Base-by-base conservation (phyloP, 2,888 invertebrate species). In the Philhelius pedissequus region DNA sequence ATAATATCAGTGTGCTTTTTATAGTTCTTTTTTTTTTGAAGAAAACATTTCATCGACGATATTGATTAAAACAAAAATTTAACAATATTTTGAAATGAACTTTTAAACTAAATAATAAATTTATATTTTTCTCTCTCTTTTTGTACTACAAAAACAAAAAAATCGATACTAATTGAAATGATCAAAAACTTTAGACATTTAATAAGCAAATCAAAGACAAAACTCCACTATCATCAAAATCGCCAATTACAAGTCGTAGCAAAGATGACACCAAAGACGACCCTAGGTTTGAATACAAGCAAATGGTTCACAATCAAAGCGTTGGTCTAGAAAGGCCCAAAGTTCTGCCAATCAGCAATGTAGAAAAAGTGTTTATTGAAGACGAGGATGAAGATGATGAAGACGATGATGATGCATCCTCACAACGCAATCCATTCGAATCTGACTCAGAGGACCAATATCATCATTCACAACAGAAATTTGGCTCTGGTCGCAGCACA, bases 401-500 rank as follows among this genome's bases (percentile, higher is more conserved):
- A 2, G 88, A 89, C 2, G 87, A 87, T 8, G 86, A 87, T 15
- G 87, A 88, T 22, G 82, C 25, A 11, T n/a, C 11, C 3, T 32
- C 60, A 15, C 52, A 64, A 15, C 58, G 60, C 8, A 30, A 56
- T 30, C 20, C 60, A 9, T 48, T 52, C 4, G 75, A 84, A 25
- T 84, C 80, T 0, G 80, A 91, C 62, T 90, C 91, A 5, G 91
- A 91, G 78, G 90, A 89, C 69, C 91, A 90, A 62, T 88, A 86
- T 18, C 88, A 87, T 0, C 88, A 87, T 0, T 62, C 48, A 13
- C 78, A 73, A n/a, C 87, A 88, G 38, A 88, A 87, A 40, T 87
- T 86, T 25, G 87, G 88, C 56, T 91, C 91, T 0, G 91, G 91
- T 2, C 89, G 90, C 43, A 91, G 90, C 50, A 90, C 90, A 3